phyloP scores from a whole-genome alignment of 2,888 invertebrate species.

The Hirudinaria manillensis region DNA sequence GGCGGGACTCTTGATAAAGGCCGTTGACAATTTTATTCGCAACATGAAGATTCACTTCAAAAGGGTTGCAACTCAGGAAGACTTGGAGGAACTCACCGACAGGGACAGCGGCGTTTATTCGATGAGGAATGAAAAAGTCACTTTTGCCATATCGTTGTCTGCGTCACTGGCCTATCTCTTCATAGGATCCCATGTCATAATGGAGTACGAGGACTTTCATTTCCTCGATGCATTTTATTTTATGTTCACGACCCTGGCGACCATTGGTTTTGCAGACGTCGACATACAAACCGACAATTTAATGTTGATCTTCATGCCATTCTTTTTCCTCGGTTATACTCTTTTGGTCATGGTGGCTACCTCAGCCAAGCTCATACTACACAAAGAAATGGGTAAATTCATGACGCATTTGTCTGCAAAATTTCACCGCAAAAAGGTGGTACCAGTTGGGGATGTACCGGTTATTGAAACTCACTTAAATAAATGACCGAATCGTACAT shows the following conservation, averaged over 20 bases:
- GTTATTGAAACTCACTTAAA: too few relatives aligned
- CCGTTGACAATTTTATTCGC: not conserved
- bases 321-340: slow-evolving; percentile 11
- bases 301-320: slow-evolving; percentile 16
- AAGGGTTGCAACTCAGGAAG: too few relatives aligned
- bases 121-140: not conserved
- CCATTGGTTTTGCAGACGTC: slow-evolving; percentile 9
- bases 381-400: too few relatives aligned
- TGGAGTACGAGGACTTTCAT: not conserved
- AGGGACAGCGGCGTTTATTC: not conserved
- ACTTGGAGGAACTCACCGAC: too few relatives aligned
- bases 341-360: slow-evolving; percentile 19
- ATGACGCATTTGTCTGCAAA: too few relatives aligned
- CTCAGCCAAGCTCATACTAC: slow-evolving; percentile 3
- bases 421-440: too few relatives aligned
- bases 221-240: slow-evolving; percentile 13
- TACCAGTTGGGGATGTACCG: too few relatives aligned
- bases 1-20: slow-evolving; percentile 1
- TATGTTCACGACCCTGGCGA: slow-evolving; percentile 16
- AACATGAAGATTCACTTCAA: slow-evolving; percentile 1
- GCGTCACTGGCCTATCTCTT: slow-evolving; percentile 9
- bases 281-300: not conserved
- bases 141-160: slow-evolving; percentile 12
- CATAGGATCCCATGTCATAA: not conserved
- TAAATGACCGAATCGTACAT: too few relatives aligned